Base-by-base conservation (phyloP, 2,113 vertebrate genomes). In the Ancistrus triradiatus region DNA sequence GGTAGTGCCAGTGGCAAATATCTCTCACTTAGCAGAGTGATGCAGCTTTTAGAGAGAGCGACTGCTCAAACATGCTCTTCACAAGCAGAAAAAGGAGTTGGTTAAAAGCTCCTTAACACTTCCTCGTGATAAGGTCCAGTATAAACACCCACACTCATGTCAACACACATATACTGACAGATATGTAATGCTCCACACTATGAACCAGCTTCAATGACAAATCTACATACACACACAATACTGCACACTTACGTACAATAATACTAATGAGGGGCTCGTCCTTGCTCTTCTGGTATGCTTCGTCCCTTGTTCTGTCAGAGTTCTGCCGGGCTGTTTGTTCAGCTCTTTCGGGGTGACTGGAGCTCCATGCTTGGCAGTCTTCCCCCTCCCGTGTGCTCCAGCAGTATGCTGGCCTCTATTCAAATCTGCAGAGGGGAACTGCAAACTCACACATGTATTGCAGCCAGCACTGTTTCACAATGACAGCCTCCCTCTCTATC, bases 301-400 rank as follows among this genome's bases (percentile, higher is more conserved):
- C 19, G 66, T 79, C 63, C 57, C 56, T 58, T 63, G 55, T 48
- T 52, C 59, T 55, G 6, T 68, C 33, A 18, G 62, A 48, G 57
- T 47, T 53, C 21, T 59, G 49, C 55, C 63, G 5, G 48, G 44
- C 55, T 75, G 73, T 75, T 75, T 82, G 75, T 82, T 78, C 52
- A 80, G 76, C 74, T 68, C 60, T 60, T 68, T 60, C 19, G 64
- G 69, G 69, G 80, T 81, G 80, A 83, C 80, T 83, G 79, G 74
- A 83, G 78, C 80, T 83, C 82, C 84, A 86, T 83, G 80, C 81
- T 76, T 68, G 55, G 49, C 73, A 72, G 57, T 61, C 63, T 61
- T 76, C 56, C 64, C 48, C 24, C 49, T 67, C 43, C 59, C 63
- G 52, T 68, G 40, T 66, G 47, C 60, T 48, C 50, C 35, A 28